phyloP scores from a whole-genome alignment of 2,113 vertebrate genomes.

The Tapirus terrestris region DNA sequence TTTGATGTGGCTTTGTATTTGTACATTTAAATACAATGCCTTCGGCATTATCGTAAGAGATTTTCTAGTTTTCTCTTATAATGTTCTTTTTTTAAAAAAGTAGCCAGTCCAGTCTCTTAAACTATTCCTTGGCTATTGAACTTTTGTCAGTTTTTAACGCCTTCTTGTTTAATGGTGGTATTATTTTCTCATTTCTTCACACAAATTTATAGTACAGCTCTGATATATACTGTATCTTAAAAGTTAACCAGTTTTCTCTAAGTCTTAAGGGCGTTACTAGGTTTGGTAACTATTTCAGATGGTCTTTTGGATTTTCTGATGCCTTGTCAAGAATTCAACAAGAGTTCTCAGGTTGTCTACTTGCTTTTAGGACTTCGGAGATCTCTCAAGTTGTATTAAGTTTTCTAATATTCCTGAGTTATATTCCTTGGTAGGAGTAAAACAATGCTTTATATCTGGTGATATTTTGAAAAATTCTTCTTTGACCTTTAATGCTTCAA shows the following conservation, averaged over 20 bases:
- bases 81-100: not conserved
- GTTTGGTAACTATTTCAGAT: conserved; percentile 39
- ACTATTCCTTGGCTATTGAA: not conserved
- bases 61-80: conserved; percentile 46
- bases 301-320: conserved; percentile 50
- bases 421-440: conserved; percentile 38
- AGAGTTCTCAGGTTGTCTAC: conserved; percentile 58
- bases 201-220: not conserved
- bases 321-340: conserved; percentile 57
- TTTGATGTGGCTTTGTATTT: conserved; percentile 61
- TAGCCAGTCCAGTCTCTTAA: not conserved
- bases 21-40: conserved; percentile 49
- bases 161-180: not conserved
- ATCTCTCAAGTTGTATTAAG: not conserved
- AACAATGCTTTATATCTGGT: conserved; percentile 52
- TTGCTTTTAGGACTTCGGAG: conserved; percentile 53
- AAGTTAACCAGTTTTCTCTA: conserved; percentile 32
- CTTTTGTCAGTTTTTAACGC: conserved; percentile 8
- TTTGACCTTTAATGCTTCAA: conserved; percentile 51
- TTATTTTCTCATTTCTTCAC: conserved; percentile 40
- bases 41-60: conserved; percentile 34
- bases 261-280: conserved; percentile 42
- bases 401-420: conserved; percentile 56
- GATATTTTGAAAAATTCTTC: not conserved
- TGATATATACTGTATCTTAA: not conserved